Evolutionary conservation across 2,113 vertebrate genomes (phyloP).

Genomic region (Pelusios castaneus): DNA sequence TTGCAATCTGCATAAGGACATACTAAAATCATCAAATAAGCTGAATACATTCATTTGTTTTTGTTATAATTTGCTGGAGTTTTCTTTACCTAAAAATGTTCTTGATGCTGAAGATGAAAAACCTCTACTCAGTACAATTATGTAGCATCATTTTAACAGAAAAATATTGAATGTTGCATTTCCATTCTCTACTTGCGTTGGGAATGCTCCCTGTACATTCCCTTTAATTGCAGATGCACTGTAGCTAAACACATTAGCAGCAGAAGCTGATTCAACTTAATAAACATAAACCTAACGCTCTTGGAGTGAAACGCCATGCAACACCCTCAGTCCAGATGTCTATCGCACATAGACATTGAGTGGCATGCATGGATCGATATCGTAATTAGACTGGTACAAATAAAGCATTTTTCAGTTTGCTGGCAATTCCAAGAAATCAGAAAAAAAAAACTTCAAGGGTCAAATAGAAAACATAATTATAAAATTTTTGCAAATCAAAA

Average conservation of each 20-base stretch:
- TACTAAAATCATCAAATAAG: neutral
- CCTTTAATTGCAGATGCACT: neutral
- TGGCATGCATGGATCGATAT: neutral
- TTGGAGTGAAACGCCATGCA: neutral
- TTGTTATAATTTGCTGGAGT: neutral
- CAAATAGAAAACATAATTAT: neutral
- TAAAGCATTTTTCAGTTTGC: neutral
- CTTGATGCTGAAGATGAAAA: neutral
- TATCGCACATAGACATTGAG: neutral
- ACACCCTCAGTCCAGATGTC: neutral
- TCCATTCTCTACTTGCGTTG: neutral
- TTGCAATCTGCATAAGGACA: neutral
- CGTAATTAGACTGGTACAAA: neutral
- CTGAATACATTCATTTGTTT: neutral
- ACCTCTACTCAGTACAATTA: rapidly evolving
- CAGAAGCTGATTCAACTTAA: neutral
- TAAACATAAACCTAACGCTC: neutral
- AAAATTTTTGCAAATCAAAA: neutral
- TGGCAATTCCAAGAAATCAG: neutral
- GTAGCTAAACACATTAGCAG: neutral
- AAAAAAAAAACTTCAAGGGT: neutral
- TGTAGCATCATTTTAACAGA: neutral
- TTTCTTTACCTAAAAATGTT: neutral
- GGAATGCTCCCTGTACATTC: neutral
- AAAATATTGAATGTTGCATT: neutral